Evolutionary conservation across 1,140 invertebrate genomes (phyloP).

Genomic region (Euschistus heros): DNA sequence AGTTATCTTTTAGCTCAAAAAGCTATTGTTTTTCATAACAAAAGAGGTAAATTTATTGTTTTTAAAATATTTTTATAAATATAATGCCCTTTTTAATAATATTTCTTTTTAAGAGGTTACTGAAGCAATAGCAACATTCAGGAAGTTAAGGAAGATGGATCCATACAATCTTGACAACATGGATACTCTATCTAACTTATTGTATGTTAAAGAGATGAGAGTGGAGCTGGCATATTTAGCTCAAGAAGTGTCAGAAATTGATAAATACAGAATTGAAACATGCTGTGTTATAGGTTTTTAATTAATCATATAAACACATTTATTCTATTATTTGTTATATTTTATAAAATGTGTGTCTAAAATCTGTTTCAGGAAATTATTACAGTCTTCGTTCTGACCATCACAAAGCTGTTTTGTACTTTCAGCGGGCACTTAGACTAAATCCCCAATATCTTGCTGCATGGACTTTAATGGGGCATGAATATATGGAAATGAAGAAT

Average conservation of each 20-base stretch:
- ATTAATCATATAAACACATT: too few relatives aligned
- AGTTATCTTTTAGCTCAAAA: constrained; percentile 86
- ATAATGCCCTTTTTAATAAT: neutral
- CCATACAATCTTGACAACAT: constrained; percentile 89
- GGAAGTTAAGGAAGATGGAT: constrained; percentile 69
- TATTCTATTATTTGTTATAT: too few relatives aligned
- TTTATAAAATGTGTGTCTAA: too few relatives aligned
- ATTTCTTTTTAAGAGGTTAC: constrained; percentile 64
- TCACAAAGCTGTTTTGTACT: constrained; percentile 92
- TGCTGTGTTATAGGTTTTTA: constrained; percentile 90
- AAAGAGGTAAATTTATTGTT: constrained; percentile 52
- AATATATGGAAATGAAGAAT: constrained; percentile 99
- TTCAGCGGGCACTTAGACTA: constrained; percentile 85
- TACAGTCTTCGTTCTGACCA: constrained; percentile 94
- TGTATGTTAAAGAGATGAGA: constrained; percentile 89
- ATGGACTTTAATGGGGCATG: constrained; percentile 97
- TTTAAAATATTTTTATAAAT: neutral
- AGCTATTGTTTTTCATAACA: constrained; percentile 85
- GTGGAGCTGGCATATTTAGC: constrained; percentile 88
- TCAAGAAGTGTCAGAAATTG: constrained; percentile 83
- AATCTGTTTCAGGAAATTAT: constrained; percentile 72
- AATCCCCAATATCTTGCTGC: constrained; percentile 91
- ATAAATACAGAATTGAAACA: constrained; percentile 95
- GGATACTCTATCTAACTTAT: constrained; percentile 92
- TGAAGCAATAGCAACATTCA: constrained; percentile 74